A percentile compares a stretch with the other conserved stretches of the same genome.
phyloP scores from a whole-genome alignment of 2,888 invertebrate genomes.

The Smittia aterrima region DNA sequence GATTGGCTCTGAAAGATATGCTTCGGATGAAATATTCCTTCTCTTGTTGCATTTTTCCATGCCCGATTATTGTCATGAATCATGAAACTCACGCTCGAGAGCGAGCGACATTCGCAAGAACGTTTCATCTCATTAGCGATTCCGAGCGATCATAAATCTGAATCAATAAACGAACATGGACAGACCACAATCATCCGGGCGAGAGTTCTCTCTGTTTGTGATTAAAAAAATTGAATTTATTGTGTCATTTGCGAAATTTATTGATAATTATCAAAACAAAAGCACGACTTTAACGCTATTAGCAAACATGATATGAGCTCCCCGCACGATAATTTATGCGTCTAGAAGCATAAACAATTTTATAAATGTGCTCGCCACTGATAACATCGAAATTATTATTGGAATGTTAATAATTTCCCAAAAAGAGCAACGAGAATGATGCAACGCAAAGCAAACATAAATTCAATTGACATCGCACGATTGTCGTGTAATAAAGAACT shows the following conservation, averaged over 20 bases:
- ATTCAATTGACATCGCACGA: slow-evolving; percentile 32
- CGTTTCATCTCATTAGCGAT: no score
- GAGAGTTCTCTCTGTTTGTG: background rate
- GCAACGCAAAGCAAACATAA: slow-evolving; percentile 22
- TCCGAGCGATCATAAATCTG: background rate
- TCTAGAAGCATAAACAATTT: slow-evolving; percentile 27
- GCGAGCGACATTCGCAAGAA: no score
- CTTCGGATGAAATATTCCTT: background rate
- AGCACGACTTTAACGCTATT: slow-evolving; percentile 23
- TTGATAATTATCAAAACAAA: slow-evolving; percentile 33
- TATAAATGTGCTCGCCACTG: slow-evolving; percentile 20
- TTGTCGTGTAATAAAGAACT: background rate
- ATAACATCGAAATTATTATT: slow-evolving; percentile 26
- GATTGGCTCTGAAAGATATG: slow-evolving; percentile 14
- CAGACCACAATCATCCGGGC: background rate
- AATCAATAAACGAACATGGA: background rate
- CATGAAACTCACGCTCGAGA: background rate
- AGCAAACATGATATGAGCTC: slow-evolving; percentile 13
- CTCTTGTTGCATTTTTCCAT: background rate
- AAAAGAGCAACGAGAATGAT: background rate
- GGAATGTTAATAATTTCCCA: background rate
- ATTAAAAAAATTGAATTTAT: slow-evolving; percentile 20
- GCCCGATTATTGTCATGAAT: background rate
- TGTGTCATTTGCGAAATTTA: slow-evolving; percentile 2
- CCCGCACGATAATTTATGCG: background rate